These are phyloP conservation scores for Colossoma macropomum DNA, from an alignment of 2,113 vertebrate genomes.

Conservation along the genomic window DNA sequence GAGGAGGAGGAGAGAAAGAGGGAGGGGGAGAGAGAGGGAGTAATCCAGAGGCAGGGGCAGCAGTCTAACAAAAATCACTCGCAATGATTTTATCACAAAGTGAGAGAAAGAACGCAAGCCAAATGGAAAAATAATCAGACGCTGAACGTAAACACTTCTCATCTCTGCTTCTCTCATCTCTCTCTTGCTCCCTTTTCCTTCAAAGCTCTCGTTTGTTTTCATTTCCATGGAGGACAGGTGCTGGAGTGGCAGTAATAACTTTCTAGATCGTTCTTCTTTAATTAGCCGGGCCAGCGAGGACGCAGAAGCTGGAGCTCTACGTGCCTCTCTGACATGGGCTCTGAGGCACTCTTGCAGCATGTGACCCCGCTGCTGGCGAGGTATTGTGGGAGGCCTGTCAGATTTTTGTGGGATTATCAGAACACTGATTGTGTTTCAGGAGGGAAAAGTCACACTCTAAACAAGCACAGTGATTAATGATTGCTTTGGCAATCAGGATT, in stretches of 20 bases:
- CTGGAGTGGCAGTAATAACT: slow-evolving; percentile 27
- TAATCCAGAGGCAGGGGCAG: not conserved
- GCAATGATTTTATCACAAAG: slow-evolving; percentile 36
- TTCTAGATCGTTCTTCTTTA: slow-evolving; percentile 47
- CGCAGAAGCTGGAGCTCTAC: slow-evolving; percentile 36
- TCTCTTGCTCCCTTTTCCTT: slow-evolving; percentile 20
- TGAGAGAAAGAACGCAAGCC: slow-evolving; percentile 13
- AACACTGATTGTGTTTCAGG: slow-evolving; percentile 36
- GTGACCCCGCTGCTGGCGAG: not conserved
- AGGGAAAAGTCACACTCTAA: slow-evolving; percentile 45
- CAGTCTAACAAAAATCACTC: slow-evolving; percentile 13
- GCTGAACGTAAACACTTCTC: slow-evolving; percentile 33
- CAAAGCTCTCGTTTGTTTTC: slow-evolving; percentile 47
- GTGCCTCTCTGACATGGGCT: slow-evolving; percentile 27
- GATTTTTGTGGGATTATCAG: slow-evolving; percentile 44
- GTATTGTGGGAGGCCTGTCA: slow-evolving; percentile 31
- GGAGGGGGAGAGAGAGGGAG: not conserved
- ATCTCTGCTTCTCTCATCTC: slow-evolving; percentile 59
- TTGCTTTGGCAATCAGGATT: not conserved
- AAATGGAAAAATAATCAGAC: slow-evolving; percentile 50
- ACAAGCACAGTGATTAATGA: slow-evolving; percentile 46
- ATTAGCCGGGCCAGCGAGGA: slow-evolving; percentile 55
- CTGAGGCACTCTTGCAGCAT: slow-evolving; percentile 3
- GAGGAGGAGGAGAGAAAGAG: slow-evolving; percentile 3
- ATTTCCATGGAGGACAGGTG: slow-evolving; percentile 45